Conservation (phyloP, 1,140 invertebrate genomes). For the Cryptotermes secundus region DNA sequence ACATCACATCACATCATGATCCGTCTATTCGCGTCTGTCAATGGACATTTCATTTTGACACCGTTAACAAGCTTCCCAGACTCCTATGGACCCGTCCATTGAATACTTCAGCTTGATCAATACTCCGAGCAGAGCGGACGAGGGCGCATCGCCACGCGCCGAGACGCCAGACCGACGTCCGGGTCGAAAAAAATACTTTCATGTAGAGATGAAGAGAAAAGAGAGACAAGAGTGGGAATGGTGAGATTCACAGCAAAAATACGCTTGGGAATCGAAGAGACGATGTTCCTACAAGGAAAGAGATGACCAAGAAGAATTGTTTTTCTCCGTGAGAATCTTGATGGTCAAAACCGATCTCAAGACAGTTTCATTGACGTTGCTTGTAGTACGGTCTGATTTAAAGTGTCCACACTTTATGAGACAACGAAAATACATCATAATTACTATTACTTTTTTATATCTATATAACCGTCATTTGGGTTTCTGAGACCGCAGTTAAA, state of each 20-base stretch:
- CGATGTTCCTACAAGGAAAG: background rate
- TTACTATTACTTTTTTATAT: too few species aligned
- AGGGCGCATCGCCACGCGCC: background rate
- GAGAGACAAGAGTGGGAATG: background rate
- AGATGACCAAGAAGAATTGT: background rate
- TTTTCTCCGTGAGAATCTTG: background rate
- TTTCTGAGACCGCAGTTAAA: too few species aligned
- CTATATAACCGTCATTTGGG: too few species aligned
- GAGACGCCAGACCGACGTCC: constrained; percentile 6
- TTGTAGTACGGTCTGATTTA: background rate
- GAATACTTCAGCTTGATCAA: background rate
- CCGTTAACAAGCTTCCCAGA: background rate
- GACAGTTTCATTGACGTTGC: background rate
- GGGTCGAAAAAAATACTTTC: background rate
- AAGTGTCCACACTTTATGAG: too few species aligned
- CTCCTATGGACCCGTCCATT: background rate
- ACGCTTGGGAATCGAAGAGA: constrained; percentile 1
- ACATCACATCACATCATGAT: too few species aligned
- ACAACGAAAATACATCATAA: too few species aligned
- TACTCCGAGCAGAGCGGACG: background rate
- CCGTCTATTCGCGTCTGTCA: background rate
- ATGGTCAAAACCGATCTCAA: background rate
- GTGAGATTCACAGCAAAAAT: constrained; percentile 6
- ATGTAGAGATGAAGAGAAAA: background rate
- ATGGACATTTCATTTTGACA: background rate